Conservation (phyloP, 30 jellyfish, hydroid and myxozoan genomes). For the Turritopsis rubra region DNA sequence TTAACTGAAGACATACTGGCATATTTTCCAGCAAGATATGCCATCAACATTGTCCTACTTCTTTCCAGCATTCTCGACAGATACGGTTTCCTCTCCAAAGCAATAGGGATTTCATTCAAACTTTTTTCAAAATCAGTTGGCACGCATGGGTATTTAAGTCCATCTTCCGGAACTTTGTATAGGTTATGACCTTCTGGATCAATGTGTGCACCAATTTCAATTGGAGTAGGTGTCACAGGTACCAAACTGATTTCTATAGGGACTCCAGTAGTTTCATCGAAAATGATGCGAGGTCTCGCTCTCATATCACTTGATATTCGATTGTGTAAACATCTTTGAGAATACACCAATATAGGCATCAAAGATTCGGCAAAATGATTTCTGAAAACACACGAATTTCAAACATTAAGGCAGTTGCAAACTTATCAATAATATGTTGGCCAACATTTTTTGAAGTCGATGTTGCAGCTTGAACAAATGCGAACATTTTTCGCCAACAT, state of each 20-base stretch:
- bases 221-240: constrained; percentile 33
- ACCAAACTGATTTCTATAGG: constrained; percentile 44
- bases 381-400: constrained; percentile 26
- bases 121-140: constrained; percentile 31
- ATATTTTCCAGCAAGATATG: constrained; percentile 66
- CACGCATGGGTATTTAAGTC: constrained; percentile 33
- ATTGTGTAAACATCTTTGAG: constrained; percentile 51
- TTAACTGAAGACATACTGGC: neutral
- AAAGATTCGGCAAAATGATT: constrained; percentile 61
- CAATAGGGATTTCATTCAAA: constrained; percentile 31
- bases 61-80: constrained; percentile 54
- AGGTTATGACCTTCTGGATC: constrained; percentile 74
- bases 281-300: constrained; percentile 44
- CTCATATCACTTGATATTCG: constrained; percentile 42
- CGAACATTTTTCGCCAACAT: too few species aligned
- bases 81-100: constrained; percentile 39
- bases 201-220: constrained; percentile 74
- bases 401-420: too few species aligned
- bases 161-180: constrained; percentile 48
- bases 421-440: too few species aligned
- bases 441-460: too few species aligned
- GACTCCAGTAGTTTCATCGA: constrained; percentile 54
- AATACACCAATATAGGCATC: constrained; percentile 43
- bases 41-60: constrained; percentile 43
- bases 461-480: too few species aligned